Evolutionary conservation across 1,140 invertebrate genomes (phyloP).

Genomic region (Lethrus apterus): DNA sequence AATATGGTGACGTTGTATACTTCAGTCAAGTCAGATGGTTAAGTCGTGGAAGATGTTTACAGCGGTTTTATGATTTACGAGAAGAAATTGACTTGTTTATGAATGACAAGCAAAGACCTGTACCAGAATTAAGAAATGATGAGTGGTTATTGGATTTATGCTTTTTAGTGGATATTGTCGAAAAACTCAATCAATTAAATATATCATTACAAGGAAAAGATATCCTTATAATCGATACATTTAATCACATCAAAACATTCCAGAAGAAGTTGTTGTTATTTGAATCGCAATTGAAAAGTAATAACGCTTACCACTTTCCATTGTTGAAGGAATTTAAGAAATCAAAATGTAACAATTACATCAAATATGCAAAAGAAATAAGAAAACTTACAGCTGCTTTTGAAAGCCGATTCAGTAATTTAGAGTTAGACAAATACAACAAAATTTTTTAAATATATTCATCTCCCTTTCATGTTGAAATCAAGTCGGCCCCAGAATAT

Average conservation of each 20-base stretch:
- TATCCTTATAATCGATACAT: constrained; percentile 18
- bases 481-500: constrained; percentile 14
- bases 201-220: constrained; percentile 20
- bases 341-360: constrained; percentile 14
- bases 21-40: constrained; percentile 32
- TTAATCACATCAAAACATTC: constrained; percentile 21
- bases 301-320: constrained; percentile 14
- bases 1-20: constrained; percentile 33
- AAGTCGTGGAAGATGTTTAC: constrained; percentile 29
- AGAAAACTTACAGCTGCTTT: constrained; percentile 19
- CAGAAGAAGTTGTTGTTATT: constrained; percentile 19
- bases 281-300: constrained; percentile 17
- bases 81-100: constrained; percentile 25
- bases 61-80: constrained; percentile 24
- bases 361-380: constrained; percentile 18
- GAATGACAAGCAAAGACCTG: constrained; percentile 20
- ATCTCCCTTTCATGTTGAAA: constrained; percentile 15
- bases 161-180: constrained; percentile 21
- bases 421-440: constrained; percentile 16
- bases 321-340: constrained; percentile 18
- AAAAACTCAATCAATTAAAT: constrained; percentile 19
- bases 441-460: constrained; percentile 18
- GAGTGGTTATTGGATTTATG: constrained; percentile 22
- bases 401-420: constrained; percentile 15
- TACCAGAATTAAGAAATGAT: constrained; percentile 21